A percentile compares a stretch with the other conserved stretches of the same genome.
Conservation (phyloP, 1,140 invertebrate species). For the Drosophila ananassae region DNA sequence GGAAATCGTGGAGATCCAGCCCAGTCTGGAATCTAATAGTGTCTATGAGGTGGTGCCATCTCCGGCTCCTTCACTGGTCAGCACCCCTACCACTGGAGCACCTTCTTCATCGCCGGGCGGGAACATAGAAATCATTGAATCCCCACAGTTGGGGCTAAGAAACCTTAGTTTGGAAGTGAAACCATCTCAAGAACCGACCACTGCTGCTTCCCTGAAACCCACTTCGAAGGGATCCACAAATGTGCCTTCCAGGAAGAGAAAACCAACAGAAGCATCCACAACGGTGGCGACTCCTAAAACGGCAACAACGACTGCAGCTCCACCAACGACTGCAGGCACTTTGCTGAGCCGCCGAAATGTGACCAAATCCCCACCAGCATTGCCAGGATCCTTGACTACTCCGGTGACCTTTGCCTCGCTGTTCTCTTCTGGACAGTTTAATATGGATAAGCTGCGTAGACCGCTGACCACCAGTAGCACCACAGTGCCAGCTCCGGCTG, state of each 20-base stretch:
- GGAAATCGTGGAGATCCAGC: slow-evolving; percentile 30
- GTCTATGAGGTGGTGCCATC: slow-evolving; percentile 56
- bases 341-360: slow-evolving; percentile 46
- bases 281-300: neutral
- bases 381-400: slow-evolving; percentile 42
- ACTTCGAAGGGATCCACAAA: slow-evolving; percentile 10
- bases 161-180: slow-evolving; percentile 38
- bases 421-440: slow-evolving; percentile 50
- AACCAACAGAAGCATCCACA: slow-evolving; percentile 24
- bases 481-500: slow-evolving; percentile 9
- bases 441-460: slow-evolving; percentile 41
- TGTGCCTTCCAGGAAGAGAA: slow-evolving; percentile 24
- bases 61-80: neutral
- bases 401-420: slow-evolving; percentile 63
- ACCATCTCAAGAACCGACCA: slow-evolving; percentile 12
- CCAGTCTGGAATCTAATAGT: slow-evolving; percentile 66
- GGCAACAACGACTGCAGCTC: neutral
- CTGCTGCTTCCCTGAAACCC: slow-evolving; percentile 11
- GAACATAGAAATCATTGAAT: slow-evolving; percentile 73
- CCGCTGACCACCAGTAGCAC: slow-evolving; percentile 41
- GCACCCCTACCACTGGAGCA: slow-evolving; percentile 4
- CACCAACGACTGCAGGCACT: slow-evolving; percentile 14
- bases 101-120: slow-evolving; percentile 24
- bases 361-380: slow-evolving; percentile 47
- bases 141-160: slow-evolving; percentile 58